Percentiles rank a stretch among this genome's conserved stretches.
Conservation (phyloP, 2,797 vertebrate species). For the Echiichthys vipera region DNA sequence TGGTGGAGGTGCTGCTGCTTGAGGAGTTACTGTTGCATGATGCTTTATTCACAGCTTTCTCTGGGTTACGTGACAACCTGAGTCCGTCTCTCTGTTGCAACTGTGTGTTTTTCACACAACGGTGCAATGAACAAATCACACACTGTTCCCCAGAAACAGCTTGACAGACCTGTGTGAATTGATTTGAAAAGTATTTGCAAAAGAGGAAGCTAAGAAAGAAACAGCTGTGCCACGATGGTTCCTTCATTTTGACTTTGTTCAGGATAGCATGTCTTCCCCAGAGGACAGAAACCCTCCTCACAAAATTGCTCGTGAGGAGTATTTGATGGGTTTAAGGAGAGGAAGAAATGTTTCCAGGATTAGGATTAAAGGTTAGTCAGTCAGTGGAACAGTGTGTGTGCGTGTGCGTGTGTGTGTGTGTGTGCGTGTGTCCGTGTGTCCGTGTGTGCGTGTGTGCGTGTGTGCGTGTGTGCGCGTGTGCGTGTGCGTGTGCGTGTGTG, state of each 20-base stretch:
- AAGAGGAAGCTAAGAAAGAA: slow-evolving; percentile 23
- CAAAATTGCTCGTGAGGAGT: slow-evolving; percentile 5
- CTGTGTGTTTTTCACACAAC: slow-evolving; percentile 24
- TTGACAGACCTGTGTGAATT: background rate
- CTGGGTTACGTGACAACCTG: slow-evolving; percentile 8
- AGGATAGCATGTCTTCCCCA: background rate
- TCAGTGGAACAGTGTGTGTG: background rate
- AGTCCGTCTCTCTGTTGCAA: background rate
- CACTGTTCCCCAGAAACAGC: slow-evolving; percentile 7
- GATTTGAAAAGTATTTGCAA: slow-evolving; percentile 9
- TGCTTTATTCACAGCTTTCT: slow-evolving; percentile 14
- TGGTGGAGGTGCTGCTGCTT: background rate
- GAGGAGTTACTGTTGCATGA: background rate
- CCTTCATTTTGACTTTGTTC: background rate
- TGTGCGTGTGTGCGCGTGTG: background rate
- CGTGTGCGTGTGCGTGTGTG: slow-evolving; percentile 11
- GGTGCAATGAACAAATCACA: slow-evolving; percentile 24
- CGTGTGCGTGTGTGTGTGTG: background rate
- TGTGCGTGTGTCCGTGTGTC: too few relatives aligned
- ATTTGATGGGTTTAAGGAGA: slow-evolving; percentile 18
- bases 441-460: background rate
- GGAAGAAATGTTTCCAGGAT: slow-evolving; percentile 19
- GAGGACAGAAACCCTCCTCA: background rate
- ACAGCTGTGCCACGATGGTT: background rate
- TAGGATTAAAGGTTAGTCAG: slow-evolving; percentile 35